Percentiles rank a stretch among this genome's conserved stretches.
phyloP scores from a whole-genome alignment of 2,888 invertebrate species.

The Ariolimax columbianus region DNA sequence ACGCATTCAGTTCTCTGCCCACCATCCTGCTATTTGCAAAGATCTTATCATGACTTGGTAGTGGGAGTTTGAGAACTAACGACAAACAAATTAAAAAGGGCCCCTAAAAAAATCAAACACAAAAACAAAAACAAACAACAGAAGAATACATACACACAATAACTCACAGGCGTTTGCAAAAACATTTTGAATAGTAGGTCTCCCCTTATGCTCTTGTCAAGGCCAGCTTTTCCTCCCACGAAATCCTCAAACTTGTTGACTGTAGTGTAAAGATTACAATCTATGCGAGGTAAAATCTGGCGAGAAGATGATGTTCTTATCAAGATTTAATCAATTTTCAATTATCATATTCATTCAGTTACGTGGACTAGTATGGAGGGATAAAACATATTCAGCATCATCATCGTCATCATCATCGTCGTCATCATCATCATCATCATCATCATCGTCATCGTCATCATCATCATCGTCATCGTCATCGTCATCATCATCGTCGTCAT shows the following conservation, averaged over 20 bases:
- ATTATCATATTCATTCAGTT: too few relatives aligned
- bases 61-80: too few relatives aligned
- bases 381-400: too few relatives aligned
- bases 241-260: slow-evolving; percentile 95
- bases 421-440: background rate
- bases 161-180: slow-evolving; percentile 94
- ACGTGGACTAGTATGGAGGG: too few relatives aligned
- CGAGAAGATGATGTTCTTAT: too few relatives aligned
- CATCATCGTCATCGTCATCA: slow-evolving; percentile 9
- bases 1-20: too few relatives aligned
- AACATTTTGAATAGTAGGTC: slow-evolving; percentile 98
- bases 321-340: too few relatives aligned
- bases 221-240: slow-evolving; percentile 93
- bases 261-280: slow-evolving; percentile 98
- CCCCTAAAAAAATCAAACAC: background rate
- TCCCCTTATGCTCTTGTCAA: slow-evolving; percentile 95
- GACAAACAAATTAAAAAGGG: too few relatives aligned
- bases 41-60: too few relatives aligned
- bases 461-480: background rate
- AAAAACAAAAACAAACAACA: background rate
- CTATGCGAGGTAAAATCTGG: slow-evolving; percentile 94
- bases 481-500: background rate
- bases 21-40: too few relatives aligned
- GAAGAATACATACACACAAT: background rate
- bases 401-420: too few relatives aligned